Percentiles rank a stretch among this genome's conserved stretches.
These are phyloP conservation scores for Drosophila pseudotakahashii DNA, from an alignment of 2,888 invertebrate species.

Conservation along the genomic window DNA sequence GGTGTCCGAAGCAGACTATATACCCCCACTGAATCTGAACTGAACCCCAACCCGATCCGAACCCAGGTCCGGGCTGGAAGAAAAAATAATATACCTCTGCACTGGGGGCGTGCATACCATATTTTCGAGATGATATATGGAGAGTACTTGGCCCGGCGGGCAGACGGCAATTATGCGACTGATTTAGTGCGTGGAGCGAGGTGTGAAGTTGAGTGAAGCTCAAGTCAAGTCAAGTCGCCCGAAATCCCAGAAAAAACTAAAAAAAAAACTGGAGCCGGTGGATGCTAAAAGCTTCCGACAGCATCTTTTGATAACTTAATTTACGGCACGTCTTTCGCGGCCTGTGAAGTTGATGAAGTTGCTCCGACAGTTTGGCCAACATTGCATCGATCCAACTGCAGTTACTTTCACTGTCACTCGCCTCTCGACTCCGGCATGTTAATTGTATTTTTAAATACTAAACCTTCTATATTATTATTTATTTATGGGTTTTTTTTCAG, in stretches of 20 bases:
- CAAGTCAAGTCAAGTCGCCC: constrained; percentile 8
- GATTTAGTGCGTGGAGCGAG: constrained; percentile 76
- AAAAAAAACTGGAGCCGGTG: constrained; percentile 26
- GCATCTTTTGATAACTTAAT: constrained; percentile 75
- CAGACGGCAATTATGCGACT: constrained; percentile 71
- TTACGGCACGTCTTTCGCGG: constrained; percentile 62
- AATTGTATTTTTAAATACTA: constrained; percentile 57
- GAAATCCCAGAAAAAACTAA: not conserved
- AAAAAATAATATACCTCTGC: constrained; percentile 7
- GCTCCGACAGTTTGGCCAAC: constrained; percentile 42
- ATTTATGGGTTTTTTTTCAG: not conserved
- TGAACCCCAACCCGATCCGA: constrained; percentile 26
- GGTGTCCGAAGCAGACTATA: constrained; percentile 41
- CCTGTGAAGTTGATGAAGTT: constrained; percentile 63
- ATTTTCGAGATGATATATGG: constrained; percentile 72
- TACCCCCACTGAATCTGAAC: constrained; percentile 32
- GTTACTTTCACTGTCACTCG: constrained; percentile 75
- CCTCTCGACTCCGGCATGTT: constrained; percentile 46
- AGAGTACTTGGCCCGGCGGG: constrained; percentile 50
- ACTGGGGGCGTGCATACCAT: constrained; percentile 73
- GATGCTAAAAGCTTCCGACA: constrained; percentile 79
- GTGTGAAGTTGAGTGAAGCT: constrained; percentile 73
- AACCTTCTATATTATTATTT: constrained; percentile 26
- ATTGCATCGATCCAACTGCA: constrained; percentile 45
- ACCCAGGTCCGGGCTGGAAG: constrained; percentile 27